These are phyloP conservation scores for Limnodromus scolopaceus DNA, from an alignment of 2,797 vertebrate species.

Conservation along the genomic window DNA sequence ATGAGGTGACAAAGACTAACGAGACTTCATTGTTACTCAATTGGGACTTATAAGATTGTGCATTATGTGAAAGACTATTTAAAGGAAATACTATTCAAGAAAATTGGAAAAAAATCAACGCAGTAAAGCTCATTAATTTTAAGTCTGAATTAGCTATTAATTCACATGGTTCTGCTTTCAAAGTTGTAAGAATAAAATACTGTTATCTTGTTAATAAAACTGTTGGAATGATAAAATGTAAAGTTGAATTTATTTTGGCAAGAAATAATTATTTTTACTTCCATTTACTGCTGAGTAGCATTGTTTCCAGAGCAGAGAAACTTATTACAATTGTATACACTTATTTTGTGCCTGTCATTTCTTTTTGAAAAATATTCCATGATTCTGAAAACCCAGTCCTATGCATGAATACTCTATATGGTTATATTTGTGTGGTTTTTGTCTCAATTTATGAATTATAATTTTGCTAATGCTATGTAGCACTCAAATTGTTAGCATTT, in stretches of 20 bases:
- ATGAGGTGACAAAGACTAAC: constrained; percentile 70
- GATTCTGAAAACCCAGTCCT: background rate
- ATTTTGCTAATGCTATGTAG: background rate
- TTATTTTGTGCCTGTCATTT: background rate
- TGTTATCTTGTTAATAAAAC: constrained; percentile 59
- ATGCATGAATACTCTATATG: background rate
- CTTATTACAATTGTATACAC: background rate
- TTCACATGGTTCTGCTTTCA: constrained; percentile 53
- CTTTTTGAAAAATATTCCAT: background rate
- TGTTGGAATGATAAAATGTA: constrained; percentile 48
- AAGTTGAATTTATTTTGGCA: constrained; percentile 24
- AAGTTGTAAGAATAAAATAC: constrained; percentile 32
- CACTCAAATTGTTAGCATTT: background rate
- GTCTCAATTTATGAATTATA: background rate
- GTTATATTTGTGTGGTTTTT: background rate
- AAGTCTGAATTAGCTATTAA: constrained; percentile 69
- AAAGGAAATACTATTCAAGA: constrained; percentile 55
- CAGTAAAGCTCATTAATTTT: constrained; percentile 66
- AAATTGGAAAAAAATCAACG: constrained; percentile 12
- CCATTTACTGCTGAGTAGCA: background rate
- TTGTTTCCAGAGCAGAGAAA: background rate
- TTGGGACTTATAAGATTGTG: constrained; percentile 64
- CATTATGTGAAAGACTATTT: constrained; percentile 57
- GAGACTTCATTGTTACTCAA: constrained; percentile 59
- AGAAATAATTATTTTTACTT: constrained; percentile 34